These are phyloP conservation scores for Cheilosia variabilis DNA, from an alignment of 2,888 invertebrate genomes.

Conservation along the genomic window DNA sequence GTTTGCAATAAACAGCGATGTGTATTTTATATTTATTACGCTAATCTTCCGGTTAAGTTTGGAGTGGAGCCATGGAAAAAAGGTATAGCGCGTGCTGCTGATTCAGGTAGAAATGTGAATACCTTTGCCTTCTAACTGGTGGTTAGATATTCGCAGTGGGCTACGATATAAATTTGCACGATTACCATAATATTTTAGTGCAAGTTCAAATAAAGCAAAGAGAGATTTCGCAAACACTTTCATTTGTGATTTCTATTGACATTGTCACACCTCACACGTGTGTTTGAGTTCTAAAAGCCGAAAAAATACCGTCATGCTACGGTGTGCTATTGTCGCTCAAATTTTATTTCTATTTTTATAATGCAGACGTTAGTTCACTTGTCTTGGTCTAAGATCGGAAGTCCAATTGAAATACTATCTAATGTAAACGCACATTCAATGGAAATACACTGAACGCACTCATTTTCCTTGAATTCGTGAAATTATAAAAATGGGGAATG, in stretches of 20 bases:
- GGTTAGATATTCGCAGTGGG: not conserved
- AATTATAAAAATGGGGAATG: no score
- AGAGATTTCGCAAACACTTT: constrained; percentile 5
- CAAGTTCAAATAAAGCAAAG: constrained; percentile 1
- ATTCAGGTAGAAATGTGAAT: not conserved
- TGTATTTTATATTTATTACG: constrained; percentile 11
- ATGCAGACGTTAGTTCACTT: no score
- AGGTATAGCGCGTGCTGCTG: not conserved
- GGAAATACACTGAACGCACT: no score
- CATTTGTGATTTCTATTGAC: not conserved
- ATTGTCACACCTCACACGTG: no score
- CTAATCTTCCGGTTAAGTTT: not conserved
- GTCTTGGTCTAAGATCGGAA: no score
- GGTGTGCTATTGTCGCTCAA: not conserved
- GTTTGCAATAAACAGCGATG: constrained; percentile 9
- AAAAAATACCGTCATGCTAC: not conserved
- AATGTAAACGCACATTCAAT: no score
- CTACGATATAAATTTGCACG: not conserved
- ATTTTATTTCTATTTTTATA: not conserved
- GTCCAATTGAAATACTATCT: no score
- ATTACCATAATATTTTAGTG: constrained; percentile 1
- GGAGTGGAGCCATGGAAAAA: not conserved
- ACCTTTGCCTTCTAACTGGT: not conserved
- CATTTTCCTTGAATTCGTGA: no score
- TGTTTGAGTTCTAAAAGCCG: not conserved